Evolutionary conservation across 1,140 invertebrate species (phyloP).

Genomic region (Drosophila ananassae): DNA sequence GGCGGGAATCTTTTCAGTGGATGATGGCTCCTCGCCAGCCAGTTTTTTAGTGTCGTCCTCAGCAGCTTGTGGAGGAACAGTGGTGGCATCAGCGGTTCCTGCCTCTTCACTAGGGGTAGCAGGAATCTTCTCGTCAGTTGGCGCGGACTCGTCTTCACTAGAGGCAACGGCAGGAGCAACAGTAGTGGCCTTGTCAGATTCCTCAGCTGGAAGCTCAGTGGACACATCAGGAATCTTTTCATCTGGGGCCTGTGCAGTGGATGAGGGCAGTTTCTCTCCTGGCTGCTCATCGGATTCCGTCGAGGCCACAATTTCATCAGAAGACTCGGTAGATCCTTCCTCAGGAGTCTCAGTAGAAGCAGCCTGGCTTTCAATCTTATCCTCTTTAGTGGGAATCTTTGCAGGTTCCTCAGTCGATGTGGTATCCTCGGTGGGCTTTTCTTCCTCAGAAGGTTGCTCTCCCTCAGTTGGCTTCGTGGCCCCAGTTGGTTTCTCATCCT

Average conservation of each 20-base stretch:
- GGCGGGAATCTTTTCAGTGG: conserved; percentile 19
- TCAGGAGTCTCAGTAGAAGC: conserved; percentile 8
- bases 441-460: conserved; percentile 9
- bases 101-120: conserved; percentile 32
- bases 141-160: conserved; percentile 10
- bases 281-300: conserved; percentile 21
- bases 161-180: conserved; percentile 23
- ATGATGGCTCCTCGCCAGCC: neutral
- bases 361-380: conserved; percentile 4
- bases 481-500: conserved; percentile 9
- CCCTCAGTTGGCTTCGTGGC: neutral
- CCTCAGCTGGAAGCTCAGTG: conserved; percentile 28
- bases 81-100: conserved; percentile 28
- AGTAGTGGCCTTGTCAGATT: conserved; percentile 25
- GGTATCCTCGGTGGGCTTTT: conserved; percentile 9
- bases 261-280: conserved; percentile 25
- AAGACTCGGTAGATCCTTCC: conserved; percentile 32
- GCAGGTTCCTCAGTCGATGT: conserved; percentile 8
- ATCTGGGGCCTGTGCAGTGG: conserved; percentile 17
- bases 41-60: conserved; percentile 25
- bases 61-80: conserved; percentile 20
- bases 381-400: conserved; percentile 16
- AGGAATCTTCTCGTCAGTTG: conserved; percentile 36
- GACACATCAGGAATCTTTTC: conserved; percentile 24
- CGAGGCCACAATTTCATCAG: conserved; percentile 25